Evolutionary conservation across 1,140 invertebrate genomes (phyloP).

Genomic region (Drosophila albomicans): DNA sequence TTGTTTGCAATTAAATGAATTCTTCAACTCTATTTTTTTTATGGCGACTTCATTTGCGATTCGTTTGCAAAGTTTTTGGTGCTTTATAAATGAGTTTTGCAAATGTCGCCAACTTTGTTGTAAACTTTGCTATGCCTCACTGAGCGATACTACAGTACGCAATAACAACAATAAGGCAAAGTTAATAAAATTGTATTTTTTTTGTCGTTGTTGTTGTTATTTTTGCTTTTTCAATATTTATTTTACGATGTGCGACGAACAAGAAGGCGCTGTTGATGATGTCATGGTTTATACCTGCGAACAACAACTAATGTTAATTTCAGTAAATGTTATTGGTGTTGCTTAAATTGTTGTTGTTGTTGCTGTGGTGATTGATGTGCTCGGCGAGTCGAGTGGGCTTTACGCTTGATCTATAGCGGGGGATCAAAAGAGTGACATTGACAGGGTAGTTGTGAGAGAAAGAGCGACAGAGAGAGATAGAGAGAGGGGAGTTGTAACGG

Average conservation of each 20-base stretch:
- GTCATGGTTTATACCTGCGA: slow-evolving; percentile 51
- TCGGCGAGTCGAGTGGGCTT: slow-evolving; percentile 14
- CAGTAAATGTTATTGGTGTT: slow-evolving; percentile 20
- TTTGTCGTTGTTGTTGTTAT: slow-evolving; percentile 49
- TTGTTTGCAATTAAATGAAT: not conserved
- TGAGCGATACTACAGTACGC: not conserved
- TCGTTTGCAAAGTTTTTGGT: no score
- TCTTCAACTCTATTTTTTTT: not conserved
- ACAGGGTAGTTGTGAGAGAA: not conserved
- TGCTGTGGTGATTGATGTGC: slow-evolving; percentile 60
- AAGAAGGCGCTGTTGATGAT: slow-evolving; percentile 50
- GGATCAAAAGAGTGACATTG: slow-evolving; percentile 25
- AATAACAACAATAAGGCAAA: slow-evolving; percentile 13
- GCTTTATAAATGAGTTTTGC: not conserved
- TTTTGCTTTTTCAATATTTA: slow-evolving; percentile 66
- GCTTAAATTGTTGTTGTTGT: slow-evolving; percentile 21
- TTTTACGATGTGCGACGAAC: slow-evolving; percentile 38
- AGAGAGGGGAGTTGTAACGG: not conserved
- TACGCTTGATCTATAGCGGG: slow-evolving; percentile 15
- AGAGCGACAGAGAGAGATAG: not conserved
- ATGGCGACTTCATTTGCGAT: no score
- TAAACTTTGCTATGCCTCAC: not conserved
- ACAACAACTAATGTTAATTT: slow-evolving; percentile 26
- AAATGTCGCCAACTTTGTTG: not conserved
- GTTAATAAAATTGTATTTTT: slow-evolving; percentile 61